Percentiles rank a stretch among this genome's conserved stretches.
Conservation (phyloP, 2,113 vertebrate genomes). For the Phasianus colchicus region DNA sequence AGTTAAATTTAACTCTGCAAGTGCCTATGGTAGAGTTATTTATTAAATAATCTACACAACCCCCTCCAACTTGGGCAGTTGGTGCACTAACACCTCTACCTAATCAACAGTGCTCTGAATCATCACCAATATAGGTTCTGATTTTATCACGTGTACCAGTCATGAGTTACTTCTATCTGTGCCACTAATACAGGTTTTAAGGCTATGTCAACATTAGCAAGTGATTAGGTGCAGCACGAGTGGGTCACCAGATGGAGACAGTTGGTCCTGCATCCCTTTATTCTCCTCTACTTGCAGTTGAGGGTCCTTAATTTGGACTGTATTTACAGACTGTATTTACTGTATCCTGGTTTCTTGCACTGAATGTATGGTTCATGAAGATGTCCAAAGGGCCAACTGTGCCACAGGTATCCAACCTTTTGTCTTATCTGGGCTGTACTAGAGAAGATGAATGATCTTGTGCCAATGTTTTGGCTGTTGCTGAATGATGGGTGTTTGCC, state of each 20-base stretch:
- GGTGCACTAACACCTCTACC: background rate
- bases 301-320: background rate
- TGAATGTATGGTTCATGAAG: background rate
- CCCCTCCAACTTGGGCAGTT: background rate
- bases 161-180: background rate
- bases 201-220: background rate
- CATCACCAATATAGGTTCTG: background rate
- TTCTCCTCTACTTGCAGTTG: background rate
- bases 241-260: background rate
- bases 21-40: background rate
- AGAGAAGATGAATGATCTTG: background rate
- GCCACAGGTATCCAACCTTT: no score
- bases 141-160: background rate
- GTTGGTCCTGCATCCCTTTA: background rate
- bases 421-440: background rate
- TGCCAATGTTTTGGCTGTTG: background rate
- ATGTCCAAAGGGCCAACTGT: background rate
- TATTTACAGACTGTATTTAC: background rate
- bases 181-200: background rate
- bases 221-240: background rate
- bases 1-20: slow-evolving; percentile 4
- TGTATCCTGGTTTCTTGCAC: background rate
- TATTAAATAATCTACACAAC: background rate
- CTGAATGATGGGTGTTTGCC: background rate
- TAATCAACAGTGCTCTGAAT: background rate